A percentile compares a stretch with the other conserved stretches of the same genome.
phyloP scores from a whole-genome alignment of 2,888 invertebrate genomes.

The Mesoligia furuncula region DNA sequence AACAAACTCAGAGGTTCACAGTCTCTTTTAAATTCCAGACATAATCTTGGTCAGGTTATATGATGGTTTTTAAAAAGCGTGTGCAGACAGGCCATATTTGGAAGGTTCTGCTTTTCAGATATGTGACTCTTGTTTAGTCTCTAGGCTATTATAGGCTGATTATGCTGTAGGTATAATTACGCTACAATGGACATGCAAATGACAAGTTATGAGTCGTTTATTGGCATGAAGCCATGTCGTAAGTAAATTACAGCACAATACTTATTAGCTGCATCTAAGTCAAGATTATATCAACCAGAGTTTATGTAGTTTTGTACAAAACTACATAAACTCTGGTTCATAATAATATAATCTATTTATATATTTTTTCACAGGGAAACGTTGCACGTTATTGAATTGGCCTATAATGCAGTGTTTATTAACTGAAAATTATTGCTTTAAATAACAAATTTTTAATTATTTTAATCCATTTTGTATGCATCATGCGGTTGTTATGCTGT shows the following conservation, averaged over 20 bases:
- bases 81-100: neutral
- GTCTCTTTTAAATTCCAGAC: too few species aligned
- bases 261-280: neutral
- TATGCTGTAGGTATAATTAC: too few species aligned
- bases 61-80: neutral
- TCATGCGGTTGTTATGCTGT: neutral
- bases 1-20: too few species aligned
- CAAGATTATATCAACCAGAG: neutral
- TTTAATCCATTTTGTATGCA: constrained; percentile 5
- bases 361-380: neutral
- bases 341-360: too few species aligned
- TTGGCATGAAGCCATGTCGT: constrained; percentile 1
- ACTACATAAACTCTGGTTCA: neutral
- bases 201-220: constrained; percentile 6
- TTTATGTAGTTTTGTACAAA: neutral
- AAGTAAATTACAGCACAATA: neutral
- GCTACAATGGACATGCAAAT: neutral
- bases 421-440: neutral
- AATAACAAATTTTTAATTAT: neutral
- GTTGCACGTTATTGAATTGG: neutral
- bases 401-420: neutral
- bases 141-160: too few species aligned
- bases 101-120: neutral
- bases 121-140: neutral
- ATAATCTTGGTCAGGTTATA: too few species aligned